Evolutionary conservation across 2,888 invertebrate species (phyloP), one percentile per base, ranked within the genome.

Genomic region (Diloba caeruleocephala): DNA sequence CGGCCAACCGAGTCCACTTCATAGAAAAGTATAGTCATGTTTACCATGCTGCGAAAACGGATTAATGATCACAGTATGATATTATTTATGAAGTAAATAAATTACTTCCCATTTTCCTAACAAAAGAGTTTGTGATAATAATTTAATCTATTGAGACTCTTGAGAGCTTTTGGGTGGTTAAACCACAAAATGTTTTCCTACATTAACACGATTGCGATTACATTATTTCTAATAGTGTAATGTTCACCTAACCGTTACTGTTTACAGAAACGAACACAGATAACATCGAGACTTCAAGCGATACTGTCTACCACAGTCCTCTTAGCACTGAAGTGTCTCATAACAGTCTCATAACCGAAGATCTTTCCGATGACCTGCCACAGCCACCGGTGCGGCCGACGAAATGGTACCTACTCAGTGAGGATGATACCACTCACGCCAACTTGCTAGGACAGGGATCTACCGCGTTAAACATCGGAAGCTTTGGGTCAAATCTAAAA

Each of bases 391-490:
- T 8, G 0, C 49, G 41, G 1, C 52, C 62, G 0, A 62, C 80
- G 0, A 85, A 83, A 45, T 93, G 92, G 92, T 87, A 84, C 52
- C 76, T 92, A 0, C 55, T 90, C 0, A 88, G 87, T 17, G 92
- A 92, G 39, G 91, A 93, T n/a, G 89, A 91, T 29, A 79, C 78
- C 6, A 75, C 74, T 1, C 80, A 78, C 32, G 74, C 78, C 0
- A 82, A 80, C 50, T 59, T 66, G 41, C 38, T 55, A 2, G 65
- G 42, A 3, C 21, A 43, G 36, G 46, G 46, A 12, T 33, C 51
- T 12, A 17, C 54, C n/a, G 28, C 53, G 52, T 10, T 54, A 9
- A 71, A 67, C 34, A 49, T 55, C 0, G 46, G 52, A n/a, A 58
- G 74, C 33, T 77, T 56, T 53, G 82, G 82, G 0, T 61, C 90